Base-by-base conservation (phyloP, 2,113 vertebrate species). In the Phoxinus phoxinus region DNA sequence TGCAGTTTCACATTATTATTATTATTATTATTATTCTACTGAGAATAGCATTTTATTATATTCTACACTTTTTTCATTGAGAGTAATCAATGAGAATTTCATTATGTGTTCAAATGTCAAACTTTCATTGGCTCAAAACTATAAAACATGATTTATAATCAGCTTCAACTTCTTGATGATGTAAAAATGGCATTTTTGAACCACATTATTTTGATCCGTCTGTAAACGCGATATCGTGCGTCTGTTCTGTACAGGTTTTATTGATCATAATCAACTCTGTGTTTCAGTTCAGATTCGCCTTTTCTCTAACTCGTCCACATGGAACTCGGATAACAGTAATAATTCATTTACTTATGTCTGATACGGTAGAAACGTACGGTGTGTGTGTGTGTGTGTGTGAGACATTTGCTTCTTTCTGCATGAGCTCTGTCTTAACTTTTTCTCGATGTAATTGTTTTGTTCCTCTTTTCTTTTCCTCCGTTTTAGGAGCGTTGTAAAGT, bases 401-500 rank as follows among this genome's bases (percentile, higher is more conserved):
- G 7, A 13, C 37, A 13, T n/a, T 46, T 41, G 11, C 71, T 73
- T 74, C 30, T 72, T 84, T 75, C 53, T 58, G 65, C 81, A 58
- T 32, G 51, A 23, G 81, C 67, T 88, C 75, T 73, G 89, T 89
- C 84, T 65, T 69, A 44, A 72, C 41, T n/a, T 44, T 61, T 25
- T 46, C 35, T 37, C 17, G 1, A 5, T 63, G 59, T 63, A 63
- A 63, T 63, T 61, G 10, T 61, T 44, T 74, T 7, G 37, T 27
- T 74, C 71, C 71, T 74, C 12, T 35, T 83, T 85, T 44, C 21
- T 81, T 87, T 65, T 73, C 76, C 89, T 90, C 84, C 77, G 35
- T 83, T 71, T 91, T 81, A 63, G 81, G 86, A 89, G 83, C 30
- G 10, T 77, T 51, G 35, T 79, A 53, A 69, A 23, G 44, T 69